Conservation (phyloP, 2,113 vertebrate genomes). For the Petaurus breviceps region DNA sequence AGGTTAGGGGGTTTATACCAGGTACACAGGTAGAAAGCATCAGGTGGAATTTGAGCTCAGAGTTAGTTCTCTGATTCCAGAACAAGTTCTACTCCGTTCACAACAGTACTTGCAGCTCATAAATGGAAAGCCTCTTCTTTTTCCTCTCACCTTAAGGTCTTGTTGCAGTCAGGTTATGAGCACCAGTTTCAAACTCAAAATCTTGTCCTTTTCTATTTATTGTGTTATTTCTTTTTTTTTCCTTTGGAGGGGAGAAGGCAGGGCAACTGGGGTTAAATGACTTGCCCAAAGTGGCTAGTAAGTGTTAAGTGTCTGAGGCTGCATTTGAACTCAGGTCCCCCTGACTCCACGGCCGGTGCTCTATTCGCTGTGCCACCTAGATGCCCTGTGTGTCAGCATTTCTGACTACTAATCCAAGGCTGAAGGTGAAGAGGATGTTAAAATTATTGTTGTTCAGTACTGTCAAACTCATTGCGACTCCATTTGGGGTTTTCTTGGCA, state of each 20-base stretch:
- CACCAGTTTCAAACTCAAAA: background rate
- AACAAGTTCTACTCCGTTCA: background rate
- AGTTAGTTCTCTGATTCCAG: background rate
- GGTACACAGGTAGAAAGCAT: background rate
- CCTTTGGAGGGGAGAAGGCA: no score
- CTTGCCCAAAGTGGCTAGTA: no score
- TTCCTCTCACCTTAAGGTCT: background rate
- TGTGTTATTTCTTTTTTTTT: background rate
- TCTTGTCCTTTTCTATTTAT: background rate
- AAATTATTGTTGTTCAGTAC: background rate
- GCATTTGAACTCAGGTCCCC: no score
- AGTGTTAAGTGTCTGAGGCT: no score
- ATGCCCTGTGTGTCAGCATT: background rate
- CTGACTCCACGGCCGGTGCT: no score
- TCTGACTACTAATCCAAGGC: background rate
- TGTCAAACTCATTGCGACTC: background rate
- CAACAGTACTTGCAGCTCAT: background rate
- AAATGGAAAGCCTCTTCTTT: background rate
- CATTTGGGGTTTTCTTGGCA: background rate
- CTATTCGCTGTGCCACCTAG: no score
- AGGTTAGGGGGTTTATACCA: background rate
- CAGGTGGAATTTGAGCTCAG: background rate
- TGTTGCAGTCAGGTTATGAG: background rate
- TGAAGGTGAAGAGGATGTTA: background rate
- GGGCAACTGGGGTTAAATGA: no score